Conservation (phyloP, 2,888 invertebrate species). For the Eretmocerus hayati region DNA sequence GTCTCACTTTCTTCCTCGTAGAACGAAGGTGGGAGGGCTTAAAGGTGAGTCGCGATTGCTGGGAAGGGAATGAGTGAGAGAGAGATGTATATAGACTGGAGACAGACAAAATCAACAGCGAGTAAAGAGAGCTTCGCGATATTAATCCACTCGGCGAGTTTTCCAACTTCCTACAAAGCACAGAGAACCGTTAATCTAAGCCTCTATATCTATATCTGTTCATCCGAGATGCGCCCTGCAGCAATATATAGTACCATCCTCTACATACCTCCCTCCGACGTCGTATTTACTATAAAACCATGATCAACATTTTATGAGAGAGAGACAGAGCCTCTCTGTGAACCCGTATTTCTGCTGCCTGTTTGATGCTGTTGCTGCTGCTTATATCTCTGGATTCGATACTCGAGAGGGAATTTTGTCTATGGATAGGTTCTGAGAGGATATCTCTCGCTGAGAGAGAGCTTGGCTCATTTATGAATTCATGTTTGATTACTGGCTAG, state of each 20-base stretch:
- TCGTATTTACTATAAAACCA: slow-evolving; percentile 44
- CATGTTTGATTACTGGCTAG: too few relatives aligned
- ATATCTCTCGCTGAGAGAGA: too few relatives aligned
- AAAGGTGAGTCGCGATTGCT: slow-evolving; percentile 24
- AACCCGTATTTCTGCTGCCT: too few relatives aligned
- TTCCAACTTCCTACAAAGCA: slow-evolving; percentile 48
- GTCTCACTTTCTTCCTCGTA: too few relatives aligned
- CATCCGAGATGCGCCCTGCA: slow-evolving; percentile 24
- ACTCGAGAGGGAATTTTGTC: too few relatives aligned
- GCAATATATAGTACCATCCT: too few relatives aligned
- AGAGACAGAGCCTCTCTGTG: slow-evolving; percentile 22
- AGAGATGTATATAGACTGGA: slow-evolving; percentile 33
- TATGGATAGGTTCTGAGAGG: too few relatives aligned
- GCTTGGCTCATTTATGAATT: too few relatives aligned
- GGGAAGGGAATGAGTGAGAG: slow-evolving; percentile 23
- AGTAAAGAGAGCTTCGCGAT: slow-evolving; percentile 47
- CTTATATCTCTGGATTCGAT: too few relatives aligned
- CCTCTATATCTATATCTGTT: too few relatives aligned
- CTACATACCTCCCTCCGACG: too few relatives aligned
- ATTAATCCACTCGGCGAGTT: slow-evolving; percentile 49
- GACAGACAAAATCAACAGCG: slow-evolving; percentile 48
- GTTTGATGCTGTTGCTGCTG: too few relatives aligned
- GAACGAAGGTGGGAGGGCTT: slow-evolving; percentile 16
- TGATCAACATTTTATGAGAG: slow-evolving; percentile 43
- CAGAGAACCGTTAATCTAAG: slow-evolving; percentile 20